Percentiles rank a stretch among this genome's conserved stretches.
These are phyloP conservation scores for Cactoblastis cactorum DNA, from an alignment of 2,888 invertebrate genomes.

Conservation along the genomic window DNA sequence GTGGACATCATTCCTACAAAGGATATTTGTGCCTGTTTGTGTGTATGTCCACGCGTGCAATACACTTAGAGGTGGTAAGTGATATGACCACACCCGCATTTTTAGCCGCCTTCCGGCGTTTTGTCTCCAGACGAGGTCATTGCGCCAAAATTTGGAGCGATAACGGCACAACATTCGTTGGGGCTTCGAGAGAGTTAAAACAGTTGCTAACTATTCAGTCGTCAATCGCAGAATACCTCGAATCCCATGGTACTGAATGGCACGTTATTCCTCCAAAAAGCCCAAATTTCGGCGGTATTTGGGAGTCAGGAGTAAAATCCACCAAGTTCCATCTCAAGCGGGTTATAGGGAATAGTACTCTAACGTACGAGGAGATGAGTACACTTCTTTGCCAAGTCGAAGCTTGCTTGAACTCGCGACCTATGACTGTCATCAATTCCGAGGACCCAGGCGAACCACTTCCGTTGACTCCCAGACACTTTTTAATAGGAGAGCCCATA, in stretches of 20 bases:
- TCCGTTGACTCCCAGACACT: slow-evolving; percentile 14
- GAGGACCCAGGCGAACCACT: background rate
- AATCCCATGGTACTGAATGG: background rate
- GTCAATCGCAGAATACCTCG: background rate
- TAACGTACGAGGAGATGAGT: slow-evolving; percentile 16
- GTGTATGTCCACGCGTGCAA: too few species aligned
- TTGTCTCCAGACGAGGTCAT: slow-evolving; percentile 24
- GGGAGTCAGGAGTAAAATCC: slow-evolving; percentile 18
- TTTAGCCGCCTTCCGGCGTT: too few species aligned
- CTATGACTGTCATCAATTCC: background rate
- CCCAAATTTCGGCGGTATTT: slow-evolving; percentile 19
- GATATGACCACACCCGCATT: too few species aligned
- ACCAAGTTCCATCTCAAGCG: slow-evolving; percentile 17
- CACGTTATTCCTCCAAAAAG: slow-evolving; percentile 13
- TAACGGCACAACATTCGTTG: slow-evolving; percentile 24
- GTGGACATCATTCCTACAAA: too few species aligned
- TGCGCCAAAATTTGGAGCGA: slow-evolving; percentile 24
- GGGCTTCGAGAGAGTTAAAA: slow-evolving; percentile 19
- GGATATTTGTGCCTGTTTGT: too few species aligned
- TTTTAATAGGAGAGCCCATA: slow-evolving; percentile 24
- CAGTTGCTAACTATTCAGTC: slow-evolving; percentile 2
- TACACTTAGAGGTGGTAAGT: too few species aligned
- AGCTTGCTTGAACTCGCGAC: background rate
- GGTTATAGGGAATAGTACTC: slow-evolving; percentile 14
- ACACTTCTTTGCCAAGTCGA: background rate